These are phyloP conservation scores for Drosophila pegasa DNA, from an alignment of 2,888 invertebrate genomes.

Conservation along the genomic window DNA sequence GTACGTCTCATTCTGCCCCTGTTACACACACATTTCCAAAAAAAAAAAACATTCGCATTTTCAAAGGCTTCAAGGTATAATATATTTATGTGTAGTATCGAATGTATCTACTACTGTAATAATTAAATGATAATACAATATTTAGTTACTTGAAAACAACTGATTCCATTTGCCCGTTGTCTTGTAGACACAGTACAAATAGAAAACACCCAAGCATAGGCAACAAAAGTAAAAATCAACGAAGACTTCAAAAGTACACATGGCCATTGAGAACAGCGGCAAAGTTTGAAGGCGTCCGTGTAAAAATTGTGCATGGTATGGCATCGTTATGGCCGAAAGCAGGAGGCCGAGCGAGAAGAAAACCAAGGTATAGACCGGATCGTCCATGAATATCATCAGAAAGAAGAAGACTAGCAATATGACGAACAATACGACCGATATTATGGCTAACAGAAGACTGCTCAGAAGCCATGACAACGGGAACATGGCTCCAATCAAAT, in stretches of 20 bases:
- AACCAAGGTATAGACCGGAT: not conserved
- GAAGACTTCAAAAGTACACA: conserved; percentile 35
- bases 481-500: conserved; percentile 8
- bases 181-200: not conserved
- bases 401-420: conserved; percentile 24
- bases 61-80: no score
- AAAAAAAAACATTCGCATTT: no score
- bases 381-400: not conserved
- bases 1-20: no score
- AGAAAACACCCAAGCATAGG: conserved; percentile 4
- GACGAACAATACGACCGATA: no score
- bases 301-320: conserved; percentile 23
- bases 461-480: conserved; percentile 19
- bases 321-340: conserved; percentile 9
- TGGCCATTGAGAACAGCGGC: conserved; percentile 25
- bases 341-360: conserved; percentile 18
- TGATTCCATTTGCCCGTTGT: not conserved
- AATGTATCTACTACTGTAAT: no score
- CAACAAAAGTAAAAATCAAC: conserved; percentile 25
- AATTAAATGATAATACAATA: no score
- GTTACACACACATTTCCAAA: no score
- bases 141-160: no score
- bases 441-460: conserved; percentile 1
- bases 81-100: no score
- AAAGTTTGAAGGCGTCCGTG: conserved; percentile 33